Base-by-base conservation (phyloP, 2,113 vertebrate species). In the Pelodiscus sinensis region DNA sequence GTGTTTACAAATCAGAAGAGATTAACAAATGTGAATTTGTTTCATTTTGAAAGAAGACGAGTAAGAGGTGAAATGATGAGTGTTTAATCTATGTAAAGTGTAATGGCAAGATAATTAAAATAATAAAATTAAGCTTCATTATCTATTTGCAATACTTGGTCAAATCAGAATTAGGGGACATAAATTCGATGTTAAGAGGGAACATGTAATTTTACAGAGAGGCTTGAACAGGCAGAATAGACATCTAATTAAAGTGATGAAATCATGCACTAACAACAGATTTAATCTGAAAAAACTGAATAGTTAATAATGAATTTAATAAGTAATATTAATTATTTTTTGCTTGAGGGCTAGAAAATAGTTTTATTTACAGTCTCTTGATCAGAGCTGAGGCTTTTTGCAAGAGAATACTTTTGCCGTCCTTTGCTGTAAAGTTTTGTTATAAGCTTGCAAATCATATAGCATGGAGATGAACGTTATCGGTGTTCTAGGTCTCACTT, bases 291-390 rank as follows among this genome's bases (percentile, higher is more conserved):
- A 92, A n/a, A 93, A 83, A 44, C 9, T 35, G 85, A 93, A 89
- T 92, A 56, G 81, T 89, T 95, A 95, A 90, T 88, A 96, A 90
- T n/a, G 87, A 92, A 82, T 92, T 29, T 71, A 96, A 89, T 92
- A 90, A 50, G 93, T 81, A n/a, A 51, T 88, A 95, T 94, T 93
- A 96, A 92, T 75, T 25, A 94, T 78, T 81, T 89, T 85, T 65
- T 94, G 88, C 52, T n/a, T 90, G 38, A 73, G 22, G 86, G 86
- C 90, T 81, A 95, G 95, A n/a, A 52, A 75, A 79, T 85, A 55
- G 51, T 50, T 89, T 71, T 84, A 87, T 83, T 79, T 80, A 94
- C 88, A 58, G 88, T 87, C 84, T 79, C 38, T 77, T 56, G 95
- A 88, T 54, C 85, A 57, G 81, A 56, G 87, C 89, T 18, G 52